Percentiles rank a stretch among this genome's conserved stretches.
Evolutionary conservation across 2,797 vertebrate genomes (phyloP).

Genomic region (Phrynocephalus forsythii): DNA sequence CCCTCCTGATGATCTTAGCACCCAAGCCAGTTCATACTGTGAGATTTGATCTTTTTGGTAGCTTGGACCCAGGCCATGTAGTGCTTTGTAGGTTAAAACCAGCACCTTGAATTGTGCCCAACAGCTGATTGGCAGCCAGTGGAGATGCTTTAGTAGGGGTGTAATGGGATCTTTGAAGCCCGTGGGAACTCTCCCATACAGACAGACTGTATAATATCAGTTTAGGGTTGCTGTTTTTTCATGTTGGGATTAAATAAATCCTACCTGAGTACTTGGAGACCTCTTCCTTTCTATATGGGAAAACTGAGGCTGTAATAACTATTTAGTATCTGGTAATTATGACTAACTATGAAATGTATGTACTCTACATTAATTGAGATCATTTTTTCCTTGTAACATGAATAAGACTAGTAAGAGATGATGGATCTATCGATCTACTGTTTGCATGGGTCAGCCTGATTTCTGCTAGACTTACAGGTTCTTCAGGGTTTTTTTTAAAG

Average conservation of each 20-base stretch:
- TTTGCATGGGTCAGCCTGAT: neutral
- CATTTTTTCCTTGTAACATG: neutral
- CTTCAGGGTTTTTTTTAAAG: neutral
- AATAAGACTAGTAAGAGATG: neutral
- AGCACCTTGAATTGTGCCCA: too few relatives aligned
- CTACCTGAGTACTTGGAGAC: neutral
- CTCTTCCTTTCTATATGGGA: neutral
- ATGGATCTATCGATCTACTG: constrained; percentile 1
- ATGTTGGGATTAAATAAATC: neutral
- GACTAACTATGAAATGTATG: neutral
- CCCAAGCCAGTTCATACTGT: too few relatives aligned
- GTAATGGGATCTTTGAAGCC: too few relatives aligned
- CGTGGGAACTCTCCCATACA: neutral
- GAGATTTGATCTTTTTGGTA: too few relatives aligned
- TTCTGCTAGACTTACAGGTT: neutral
- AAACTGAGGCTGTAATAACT: neutral
- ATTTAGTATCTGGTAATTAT: neutral
- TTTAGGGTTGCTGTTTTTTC: neutral
- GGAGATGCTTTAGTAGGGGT: too few relatives aligned
- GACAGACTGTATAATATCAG: neutral
- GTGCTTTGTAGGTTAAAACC: too few relatives aligned
- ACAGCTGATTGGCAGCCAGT: too few relatives aligned
- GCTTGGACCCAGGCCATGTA: too few relatives aligned
- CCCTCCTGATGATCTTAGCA: too few relatives aligned
- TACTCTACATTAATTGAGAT: neutral